These are phyloP conservation scores for Eupithecia pulchellata DNA, from an alignment of 2,888 invertebrate species.

Conservation along the genomic window DNA sequence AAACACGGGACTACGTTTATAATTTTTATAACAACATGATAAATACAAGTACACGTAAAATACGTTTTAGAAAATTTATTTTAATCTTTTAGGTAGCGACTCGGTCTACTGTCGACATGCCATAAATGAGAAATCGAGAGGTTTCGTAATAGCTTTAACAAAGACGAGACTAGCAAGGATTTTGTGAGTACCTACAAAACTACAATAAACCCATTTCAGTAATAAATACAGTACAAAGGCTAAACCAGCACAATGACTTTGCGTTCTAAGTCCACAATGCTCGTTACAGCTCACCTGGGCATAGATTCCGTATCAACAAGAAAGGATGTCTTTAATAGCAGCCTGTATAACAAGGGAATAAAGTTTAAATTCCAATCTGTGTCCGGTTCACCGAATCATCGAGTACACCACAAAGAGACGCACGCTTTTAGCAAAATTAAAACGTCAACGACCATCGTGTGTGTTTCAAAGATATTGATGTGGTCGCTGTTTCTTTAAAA, in stretches of 20 bases:
- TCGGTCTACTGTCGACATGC: neutral
- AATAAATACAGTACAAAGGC: conserved; percentile 49
- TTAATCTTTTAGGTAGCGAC: too few relatives aligned
- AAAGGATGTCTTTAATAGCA: conserved; percentile 21
- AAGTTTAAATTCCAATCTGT: conserved; percentile 24
- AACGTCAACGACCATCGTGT: conserved; percentile 59
- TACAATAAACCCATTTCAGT: conserved; percentile 26
- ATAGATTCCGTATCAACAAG: conserved; percentile 33
- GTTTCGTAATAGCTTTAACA: neutral
- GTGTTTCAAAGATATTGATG: conserved; percentile 74
- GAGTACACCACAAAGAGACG: conserved; percentile 74
- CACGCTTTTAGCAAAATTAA: conserved; percentile 82
- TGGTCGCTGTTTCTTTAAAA: conserved; percentile 41
- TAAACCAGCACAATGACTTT: conserved; percentile 58
- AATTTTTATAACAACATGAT: conserved; percentile 30
- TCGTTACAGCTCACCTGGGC: conserved; percentile 63
- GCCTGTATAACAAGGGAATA: conserved; percentile 30
- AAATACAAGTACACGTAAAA: neutral
- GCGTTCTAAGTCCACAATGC: conserved; percentile 57
- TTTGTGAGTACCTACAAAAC: conserved; percentile 4
- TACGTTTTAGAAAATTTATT: neutral
- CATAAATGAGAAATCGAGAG: neutral
- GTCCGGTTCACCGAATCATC: conserved; percentile 67
- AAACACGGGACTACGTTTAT: conserved; percentile 36
- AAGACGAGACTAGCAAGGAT: neutral